Percentiles rank a stretch among this genome's conserved stretches.
phyloP scores from a whole-genome alignment of 2,113 vertebrate genomes.

The Bagarius yarrelli region DNA sequence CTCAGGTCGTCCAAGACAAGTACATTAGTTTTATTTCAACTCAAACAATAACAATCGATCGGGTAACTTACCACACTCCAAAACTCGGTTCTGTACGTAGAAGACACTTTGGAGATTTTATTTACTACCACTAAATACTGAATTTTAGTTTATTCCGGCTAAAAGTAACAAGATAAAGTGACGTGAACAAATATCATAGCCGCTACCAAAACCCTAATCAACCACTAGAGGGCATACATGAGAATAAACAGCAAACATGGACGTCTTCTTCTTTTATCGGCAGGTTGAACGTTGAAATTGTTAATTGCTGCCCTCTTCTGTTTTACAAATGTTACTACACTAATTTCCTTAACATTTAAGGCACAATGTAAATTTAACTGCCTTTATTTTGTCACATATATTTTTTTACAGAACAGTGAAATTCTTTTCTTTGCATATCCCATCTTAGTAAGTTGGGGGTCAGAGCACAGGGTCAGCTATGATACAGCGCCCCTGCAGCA shows the following conservation, averaged over 20 bases:
- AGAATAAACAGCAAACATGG: not conserved
- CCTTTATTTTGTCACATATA: too few species aligned
- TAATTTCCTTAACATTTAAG: not conserved
- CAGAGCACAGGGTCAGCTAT: too few species aligned
- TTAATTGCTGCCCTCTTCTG: not conserved
- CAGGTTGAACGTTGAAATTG: not conserved
- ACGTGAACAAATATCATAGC: slow-evolving; percentile 13
- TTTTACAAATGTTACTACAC: not conserved
- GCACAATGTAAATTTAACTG: too few species aligned
- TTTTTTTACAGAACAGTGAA: too few species aligned
- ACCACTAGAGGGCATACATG: not conserved
- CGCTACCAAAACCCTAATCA: not conserved
- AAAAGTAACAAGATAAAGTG: slow-evolving; percentile 28
- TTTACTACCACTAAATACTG: not conserved
- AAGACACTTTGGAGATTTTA: slow-evolving; percentile 64
- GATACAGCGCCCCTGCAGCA: too few species aligned
- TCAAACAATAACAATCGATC: slow-evolving; percentile 35
- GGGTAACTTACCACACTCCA: slow-evolving; percentile 73
- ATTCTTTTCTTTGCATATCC: too few species aligned
- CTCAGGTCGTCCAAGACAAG: slow-evolving; percentile 63
- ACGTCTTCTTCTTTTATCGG: not conserved
- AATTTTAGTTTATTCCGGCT: not conserved
- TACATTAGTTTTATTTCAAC: slow-evolving; percentile 46
- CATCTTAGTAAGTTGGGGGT: too few species aligned
- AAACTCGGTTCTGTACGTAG: slow-evolving; percentile 75